Evolutionary conservation across 2,797 vertebrate species (phyloP).

Genomic region (Craterocephalus amniculus): DNA sequence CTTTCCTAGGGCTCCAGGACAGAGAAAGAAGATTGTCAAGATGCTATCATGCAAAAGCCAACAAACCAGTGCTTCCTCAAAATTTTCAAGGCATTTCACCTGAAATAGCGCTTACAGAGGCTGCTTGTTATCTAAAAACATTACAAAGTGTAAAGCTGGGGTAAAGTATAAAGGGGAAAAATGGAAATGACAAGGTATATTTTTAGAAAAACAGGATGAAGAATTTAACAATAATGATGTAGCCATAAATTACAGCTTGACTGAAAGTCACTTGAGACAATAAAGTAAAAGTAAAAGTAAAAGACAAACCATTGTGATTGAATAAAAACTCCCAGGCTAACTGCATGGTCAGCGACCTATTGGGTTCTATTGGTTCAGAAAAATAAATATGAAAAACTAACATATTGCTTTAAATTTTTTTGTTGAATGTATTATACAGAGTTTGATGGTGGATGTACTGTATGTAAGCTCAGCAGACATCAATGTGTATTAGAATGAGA

Average conservation of each 20-base stretch:
- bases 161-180: not conserved
- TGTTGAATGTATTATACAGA: too few relatives aligned
- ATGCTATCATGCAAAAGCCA: not conserved
- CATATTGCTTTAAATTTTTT: too few relatives aligned
- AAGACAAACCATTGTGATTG: too few relatives aligned
- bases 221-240: not conserved
- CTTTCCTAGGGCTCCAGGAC: conserved; percentile 9
- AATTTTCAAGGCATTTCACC: not conserved
- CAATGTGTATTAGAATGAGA: not conserved
- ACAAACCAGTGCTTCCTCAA: not conserved
- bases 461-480: not conserved
- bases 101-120: not conserved
- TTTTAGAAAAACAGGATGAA: too few relatives aligned
- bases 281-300: not conserved
- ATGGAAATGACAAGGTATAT: not conserved
- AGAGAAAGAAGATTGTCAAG: not conserved
- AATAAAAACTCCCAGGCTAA: not conserved
- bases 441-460: too few relatives aligned
- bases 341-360: not conserved
- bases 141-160: not conserved
- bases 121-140: not conserved
- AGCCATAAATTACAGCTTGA: too few relatives aligned
- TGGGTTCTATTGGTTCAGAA: not conserved
- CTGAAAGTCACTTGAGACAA: too few relatives aligned
- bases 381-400: too few relatives aligned